Conservation (phyloP, 2,113 vertebrate genomes). For the Siniperca chuatsi region DNA sequence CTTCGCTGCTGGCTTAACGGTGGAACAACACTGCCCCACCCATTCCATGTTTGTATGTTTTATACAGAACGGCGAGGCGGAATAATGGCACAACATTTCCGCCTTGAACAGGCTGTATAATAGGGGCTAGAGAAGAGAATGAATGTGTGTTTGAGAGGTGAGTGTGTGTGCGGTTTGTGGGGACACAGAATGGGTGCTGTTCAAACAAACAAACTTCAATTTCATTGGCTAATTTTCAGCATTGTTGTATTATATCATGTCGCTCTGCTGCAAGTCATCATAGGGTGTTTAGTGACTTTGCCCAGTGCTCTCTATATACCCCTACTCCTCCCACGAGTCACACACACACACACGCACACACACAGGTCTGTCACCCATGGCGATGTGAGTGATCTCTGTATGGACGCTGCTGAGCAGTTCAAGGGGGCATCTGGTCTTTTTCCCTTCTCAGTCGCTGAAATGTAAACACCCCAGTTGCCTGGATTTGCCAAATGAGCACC, state of each 20-base stretch:
- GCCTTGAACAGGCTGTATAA: too few species aligned
- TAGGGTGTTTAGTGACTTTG: constrained; percentile 76
- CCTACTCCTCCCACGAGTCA: constrained; percentile 4
- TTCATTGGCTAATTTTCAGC: constrained; percentile 54
- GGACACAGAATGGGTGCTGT: constrained; percentile 15
- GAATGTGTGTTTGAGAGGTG: background rate
- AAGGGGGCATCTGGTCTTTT: constrained; percentile 82
- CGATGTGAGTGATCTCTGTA: constrained; percentile 78
- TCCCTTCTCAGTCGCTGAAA: constrained; percentile 82
- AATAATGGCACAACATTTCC: too few species aligned
- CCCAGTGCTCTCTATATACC: constrained; percentile 40
- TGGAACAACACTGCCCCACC: too few species aligned
- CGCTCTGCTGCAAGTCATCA: constrained; percentile 58
- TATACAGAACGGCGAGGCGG: too few species aligned
- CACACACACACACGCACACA: constrained; percentile 56
- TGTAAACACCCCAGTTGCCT: constrained; percentile 83
- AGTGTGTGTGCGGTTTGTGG: constrained; percentile 13
- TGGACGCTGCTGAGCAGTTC: constrained; percentile 72
- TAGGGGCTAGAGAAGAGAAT: background rate
- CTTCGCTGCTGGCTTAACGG: too few species aligned
- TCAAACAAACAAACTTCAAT: constrained; percentile 54
- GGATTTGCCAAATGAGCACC: constrained; percentile 83
- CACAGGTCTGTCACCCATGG: constrained; percentile 74
- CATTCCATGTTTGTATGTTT: too few species aligned
- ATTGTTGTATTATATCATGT: constrained; percentile 65